Conservation (phyloP, 2,113 vertebrate species). For the Butorides virescens region DNA sequence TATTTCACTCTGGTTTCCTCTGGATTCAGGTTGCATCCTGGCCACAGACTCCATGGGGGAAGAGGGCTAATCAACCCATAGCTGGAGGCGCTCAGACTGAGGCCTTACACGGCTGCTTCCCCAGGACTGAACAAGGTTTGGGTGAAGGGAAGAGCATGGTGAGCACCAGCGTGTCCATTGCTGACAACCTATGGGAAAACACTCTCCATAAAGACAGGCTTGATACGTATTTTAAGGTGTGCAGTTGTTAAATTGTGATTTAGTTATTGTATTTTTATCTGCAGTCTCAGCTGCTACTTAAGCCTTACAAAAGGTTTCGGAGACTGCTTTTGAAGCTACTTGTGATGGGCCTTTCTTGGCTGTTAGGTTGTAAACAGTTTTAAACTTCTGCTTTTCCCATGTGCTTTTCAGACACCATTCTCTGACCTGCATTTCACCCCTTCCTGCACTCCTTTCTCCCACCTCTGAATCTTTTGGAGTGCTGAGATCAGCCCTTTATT, state of each 20-base stretch:
- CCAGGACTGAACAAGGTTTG: neutral
- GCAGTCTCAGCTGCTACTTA: neutral
- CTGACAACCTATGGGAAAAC: neutral
- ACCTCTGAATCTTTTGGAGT: neutral
- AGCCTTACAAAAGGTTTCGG: neutral
- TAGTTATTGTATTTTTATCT: neutral
- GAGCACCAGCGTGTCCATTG: neutral
- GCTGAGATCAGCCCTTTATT: neutral
- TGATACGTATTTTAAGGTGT: neutral
- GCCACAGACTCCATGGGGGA: neutral
- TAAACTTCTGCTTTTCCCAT: neutral
- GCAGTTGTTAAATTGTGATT: neutral
- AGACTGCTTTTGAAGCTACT: neutral
- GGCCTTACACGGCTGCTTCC: neutral
- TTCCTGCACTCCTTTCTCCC: neutral
- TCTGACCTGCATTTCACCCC: neutral
- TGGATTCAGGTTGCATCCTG: neutral
- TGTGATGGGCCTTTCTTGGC: neutral
- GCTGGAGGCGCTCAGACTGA: fast-evolving
- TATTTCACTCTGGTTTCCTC: neutral
- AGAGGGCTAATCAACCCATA: neutral
- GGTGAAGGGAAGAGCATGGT: neutral
- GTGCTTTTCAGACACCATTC: neutral
- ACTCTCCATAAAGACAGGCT: neutral
- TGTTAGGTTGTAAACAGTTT: neutral